A percentile compares a stretch with the other conserved stretches of the same genome.
phyloP scores from a whole-genome alignment of 1,140 invertebrate species.

The Drosophila varians region DNA sequence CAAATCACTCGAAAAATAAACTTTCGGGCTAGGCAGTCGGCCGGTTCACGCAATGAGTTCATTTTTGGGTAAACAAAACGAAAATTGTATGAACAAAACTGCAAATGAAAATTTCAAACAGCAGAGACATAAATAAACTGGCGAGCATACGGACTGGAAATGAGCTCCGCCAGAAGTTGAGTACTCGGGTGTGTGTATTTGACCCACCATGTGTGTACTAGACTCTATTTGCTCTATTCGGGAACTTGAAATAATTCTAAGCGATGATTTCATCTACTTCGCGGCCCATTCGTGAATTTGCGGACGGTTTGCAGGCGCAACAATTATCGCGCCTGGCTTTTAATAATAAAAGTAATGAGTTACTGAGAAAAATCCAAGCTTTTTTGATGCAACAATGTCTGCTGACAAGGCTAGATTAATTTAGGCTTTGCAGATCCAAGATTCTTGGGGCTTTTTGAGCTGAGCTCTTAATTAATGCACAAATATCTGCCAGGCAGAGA shows the following conservation, averaged over 20 bases:
- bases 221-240: conserved; percentile 35
- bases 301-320: not conserved
- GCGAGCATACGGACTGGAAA: conserved; percentile 44
- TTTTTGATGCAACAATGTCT: conserved; percentile 34
- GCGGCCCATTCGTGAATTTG: conserved; percentile 23
- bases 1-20: conserved; percentile 67
- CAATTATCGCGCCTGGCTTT: conserved; percentile 26
- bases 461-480: conserved; percentile 55
- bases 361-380: conserved; percentile 2
- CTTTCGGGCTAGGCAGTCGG: conserved; percentile 43
- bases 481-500: conserved; percentile 57
- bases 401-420: conserved; percentile 67
- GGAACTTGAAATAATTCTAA: conserved; percentile 72
- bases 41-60: conserved; percentile 56
- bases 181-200: conserved; percentile 31
- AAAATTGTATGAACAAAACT: conserved; percentile 48
- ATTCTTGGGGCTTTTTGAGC: conserved; percentile 4
- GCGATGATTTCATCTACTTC: conserved; percentile 78
- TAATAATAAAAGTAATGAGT: conserved; percentile 25
- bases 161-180: conserved; percentile 56
- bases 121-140: conserved; percentile 65
- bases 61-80: conserved; percentile 63
- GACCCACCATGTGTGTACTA: conserved; percentile 28
- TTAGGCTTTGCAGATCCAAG: conserved; percentile 30
- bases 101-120: conserved; percentile 77